phyloP scores from a whole-genome alignment of 2,888 invertebrate genomes.

The Boloria selene region DNA sequence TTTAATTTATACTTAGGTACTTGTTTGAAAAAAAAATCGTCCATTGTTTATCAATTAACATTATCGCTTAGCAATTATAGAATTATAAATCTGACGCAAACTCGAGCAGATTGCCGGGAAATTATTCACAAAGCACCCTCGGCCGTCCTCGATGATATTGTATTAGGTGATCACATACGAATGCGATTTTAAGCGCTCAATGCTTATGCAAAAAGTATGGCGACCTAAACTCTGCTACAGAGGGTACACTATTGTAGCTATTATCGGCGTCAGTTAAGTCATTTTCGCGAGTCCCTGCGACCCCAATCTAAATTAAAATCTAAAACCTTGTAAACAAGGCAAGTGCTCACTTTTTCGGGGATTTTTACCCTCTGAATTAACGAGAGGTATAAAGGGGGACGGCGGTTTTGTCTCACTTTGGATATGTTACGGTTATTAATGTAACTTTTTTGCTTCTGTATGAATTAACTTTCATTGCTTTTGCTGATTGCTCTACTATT shows the following conservation, averaged over 20 bases:
- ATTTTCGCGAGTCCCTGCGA: conserved; percentile 54
- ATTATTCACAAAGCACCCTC: conserved; percentile 80
- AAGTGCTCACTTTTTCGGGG: conserved; percentile 84
- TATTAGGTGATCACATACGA: conserved; percentile 83
- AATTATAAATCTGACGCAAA: conserved; percentile 70
- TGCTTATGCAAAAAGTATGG: conserved; percentile 36
- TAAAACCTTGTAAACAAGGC: conserved; percentile 84
- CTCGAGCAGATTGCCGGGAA: conserved; percentile 80
- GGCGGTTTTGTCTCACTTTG: conserved; percentile 59
- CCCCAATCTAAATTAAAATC: conserved; percentile 84
- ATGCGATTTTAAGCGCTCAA: conserved; percentile 78
- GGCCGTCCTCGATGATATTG: conserved; percentile 81
- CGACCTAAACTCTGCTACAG: conserved; percentile 50
- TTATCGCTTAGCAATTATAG: conserved; percentile 41
- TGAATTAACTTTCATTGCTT: neutral
- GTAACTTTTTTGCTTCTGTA: conserved; percentile 46
- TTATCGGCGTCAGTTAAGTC: conserved; percentile 57
- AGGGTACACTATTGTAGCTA: conserved; percentile 53
- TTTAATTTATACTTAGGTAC: neutral
- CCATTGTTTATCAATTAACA: conserved; percentile 8
- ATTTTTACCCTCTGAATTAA: conserved; percentile 82
- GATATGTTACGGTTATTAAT: conserved; percentile 46
- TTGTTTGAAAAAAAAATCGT: neutral
- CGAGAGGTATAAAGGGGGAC: conserved; percentile 68
- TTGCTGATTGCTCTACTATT: neutral